Percentiles rank a stretch among this genome's conserved stretches.
Evolutionary conservation across 2,888 invertebrate genomes (phyloP).

Genomic region (Thereva unica): DNA sequence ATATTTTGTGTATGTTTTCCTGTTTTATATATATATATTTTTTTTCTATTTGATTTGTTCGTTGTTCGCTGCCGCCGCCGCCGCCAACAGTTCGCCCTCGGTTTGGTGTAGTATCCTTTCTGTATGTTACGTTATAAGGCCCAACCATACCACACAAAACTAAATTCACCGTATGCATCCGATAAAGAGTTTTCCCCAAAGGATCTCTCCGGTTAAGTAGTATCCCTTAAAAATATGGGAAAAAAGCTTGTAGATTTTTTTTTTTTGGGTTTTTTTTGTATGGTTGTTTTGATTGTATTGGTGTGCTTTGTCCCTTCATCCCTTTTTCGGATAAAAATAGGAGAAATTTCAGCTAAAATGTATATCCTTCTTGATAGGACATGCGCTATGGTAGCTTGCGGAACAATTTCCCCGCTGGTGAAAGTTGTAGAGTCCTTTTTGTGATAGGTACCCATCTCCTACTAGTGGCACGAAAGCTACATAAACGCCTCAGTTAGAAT

Average conservation of each 20-base stretch:
- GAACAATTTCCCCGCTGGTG: constrained; percentile 8
- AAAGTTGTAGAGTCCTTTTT: neutral
- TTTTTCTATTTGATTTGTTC: too few species aligned
- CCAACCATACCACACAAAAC: too few species aligned
- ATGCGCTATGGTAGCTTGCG: neutral
- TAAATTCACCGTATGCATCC: too few species aligned
- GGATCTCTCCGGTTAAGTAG: too few species aligned
- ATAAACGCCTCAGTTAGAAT: constrained; percentile 55
- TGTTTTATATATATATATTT: too few species aligned
- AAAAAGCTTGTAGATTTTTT: neutral
- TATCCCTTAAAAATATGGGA: too few species aligned
- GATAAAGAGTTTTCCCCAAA: too few species aligned
- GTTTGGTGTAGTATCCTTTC: too few species aligned
- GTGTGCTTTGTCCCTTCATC: neutral
- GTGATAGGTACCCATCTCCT: constrained; percentile 45
- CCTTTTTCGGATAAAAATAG: constrained; percentile 20
- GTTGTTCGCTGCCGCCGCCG: too few species aligned
- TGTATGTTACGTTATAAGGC: too few species aligned
- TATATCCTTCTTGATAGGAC: neutral
- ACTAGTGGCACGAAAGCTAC: constrained; percentile 27
- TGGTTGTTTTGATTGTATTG: neutral
- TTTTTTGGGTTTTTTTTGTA: neutral
- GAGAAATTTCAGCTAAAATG: neutral
- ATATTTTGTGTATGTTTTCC: too few species aligned
- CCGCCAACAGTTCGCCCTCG: too few species aligned